phyloP scores from a whole-genome alignment of 2,113 vertebrate species.

The Accipiter cooperii region DNA sequence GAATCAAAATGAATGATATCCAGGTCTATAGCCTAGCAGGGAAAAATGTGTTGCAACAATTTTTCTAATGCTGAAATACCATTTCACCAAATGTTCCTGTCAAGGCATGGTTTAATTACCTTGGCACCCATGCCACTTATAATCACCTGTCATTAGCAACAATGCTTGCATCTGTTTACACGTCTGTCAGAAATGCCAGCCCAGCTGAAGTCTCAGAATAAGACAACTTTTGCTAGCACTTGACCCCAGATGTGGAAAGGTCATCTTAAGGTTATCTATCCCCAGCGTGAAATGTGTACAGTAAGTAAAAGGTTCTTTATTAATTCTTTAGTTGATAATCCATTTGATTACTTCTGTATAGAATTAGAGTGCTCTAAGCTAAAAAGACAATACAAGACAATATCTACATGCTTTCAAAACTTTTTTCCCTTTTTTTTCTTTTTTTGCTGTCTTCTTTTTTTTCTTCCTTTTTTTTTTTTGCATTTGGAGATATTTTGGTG shows the following conservation, averaged over 20 bases:
- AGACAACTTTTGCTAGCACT: conserved; percentile 60
- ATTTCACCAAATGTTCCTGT: conserved; percentile 92
- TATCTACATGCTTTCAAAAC: neutral
- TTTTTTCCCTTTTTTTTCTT: neutral
- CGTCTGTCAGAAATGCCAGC: conserved; percentile 86
- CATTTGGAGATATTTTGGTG: neutral
- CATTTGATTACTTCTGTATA: neutral
- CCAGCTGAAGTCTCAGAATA: conserved; percentile 56
- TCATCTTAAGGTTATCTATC: neutral
- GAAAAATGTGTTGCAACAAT: conserved; percentile 77
- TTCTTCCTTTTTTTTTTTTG: neutral
- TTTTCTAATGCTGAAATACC: conserved; percentile 85
- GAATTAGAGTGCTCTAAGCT: neutral
- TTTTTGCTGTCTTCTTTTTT: too few species aligned
- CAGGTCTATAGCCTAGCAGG: conserved; percentile 75
- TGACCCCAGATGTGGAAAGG: conserved; percentile 62
- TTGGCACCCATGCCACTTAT: conserved; percentile 90
- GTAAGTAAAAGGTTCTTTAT: neutral
- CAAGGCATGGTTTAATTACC: conserved; percentile 94
- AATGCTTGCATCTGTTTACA: conserved; percentile 89
- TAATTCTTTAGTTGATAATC: neutral
- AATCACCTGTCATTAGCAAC: conserved; percentile 98
- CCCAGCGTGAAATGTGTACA: neutral
- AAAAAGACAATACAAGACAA: neutral
- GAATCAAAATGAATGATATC: conserved; percentile 75